These are phyloP conservation scores for Cololabis saira DNA, from an alignment of 2,113 vertebrate genomes.

Conservation along the genomic window DNA sequence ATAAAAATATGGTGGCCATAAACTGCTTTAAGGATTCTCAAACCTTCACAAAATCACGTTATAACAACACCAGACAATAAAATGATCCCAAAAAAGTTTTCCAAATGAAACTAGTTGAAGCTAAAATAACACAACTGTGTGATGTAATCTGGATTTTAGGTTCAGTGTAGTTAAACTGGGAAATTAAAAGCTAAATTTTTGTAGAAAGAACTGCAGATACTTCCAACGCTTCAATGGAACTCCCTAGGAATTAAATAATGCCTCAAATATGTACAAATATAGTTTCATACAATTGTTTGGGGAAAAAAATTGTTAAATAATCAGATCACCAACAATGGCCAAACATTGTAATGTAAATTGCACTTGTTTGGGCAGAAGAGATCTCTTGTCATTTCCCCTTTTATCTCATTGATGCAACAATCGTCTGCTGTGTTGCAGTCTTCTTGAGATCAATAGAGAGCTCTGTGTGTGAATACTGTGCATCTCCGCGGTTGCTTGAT, in stretches of 20 bases:
- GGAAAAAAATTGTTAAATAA: slow-evolving; percentile 28
- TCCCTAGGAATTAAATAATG: not conserved
- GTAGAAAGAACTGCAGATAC: no score
- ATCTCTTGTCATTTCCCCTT: slow-evolving; percentile 50
- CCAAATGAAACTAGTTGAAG: no score
- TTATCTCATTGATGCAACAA: slow-evolving; percentile 35
- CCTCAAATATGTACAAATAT: not conserved
- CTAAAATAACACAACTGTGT: no score
- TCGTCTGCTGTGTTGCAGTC: slow-evolving; percentile 29
- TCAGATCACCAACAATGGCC: slow-evolving; percentile 29
- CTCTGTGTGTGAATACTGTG: slow-evolving; percentile 54
- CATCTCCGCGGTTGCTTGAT: slow-evolving; percentile 63
- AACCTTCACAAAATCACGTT: no score
- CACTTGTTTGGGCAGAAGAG: slow-evolving; percentile 14
- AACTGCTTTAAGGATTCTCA: no score
- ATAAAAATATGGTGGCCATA: no score
- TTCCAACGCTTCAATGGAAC: no score
- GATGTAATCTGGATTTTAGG: no score
- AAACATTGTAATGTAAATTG: slow-evolving; percentile 62
- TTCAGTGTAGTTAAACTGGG: no score
- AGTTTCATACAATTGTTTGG: slow-evolving; percentile 14
- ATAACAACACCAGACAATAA: no score
- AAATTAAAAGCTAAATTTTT: no score
- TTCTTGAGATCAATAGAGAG: slow-evolving; percentile 53
- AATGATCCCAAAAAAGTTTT: no score